A percentile compares a stretch with the other conserved stretches of the same genome.
Evolutionary conservation across 35 echinoderm and acorn worm genomes (phyloP).

Genomic region (Lytechinus pictus): DNA sequence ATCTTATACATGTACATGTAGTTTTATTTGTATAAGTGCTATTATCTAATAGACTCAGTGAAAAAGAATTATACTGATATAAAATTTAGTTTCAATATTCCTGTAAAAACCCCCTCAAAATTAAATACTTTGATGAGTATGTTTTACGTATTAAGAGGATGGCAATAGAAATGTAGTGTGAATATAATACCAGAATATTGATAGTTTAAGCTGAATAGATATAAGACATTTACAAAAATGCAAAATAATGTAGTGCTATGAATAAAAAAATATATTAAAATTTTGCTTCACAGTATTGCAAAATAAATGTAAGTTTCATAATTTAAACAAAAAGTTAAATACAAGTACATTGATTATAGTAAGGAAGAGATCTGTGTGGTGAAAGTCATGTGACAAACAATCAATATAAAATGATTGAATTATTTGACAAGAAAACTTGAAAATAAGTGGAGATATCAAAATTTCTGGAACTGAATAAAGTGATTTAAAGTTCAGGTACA

Average conservation of each 20-base stretch:
- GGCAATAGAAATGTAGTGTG: not conserved
- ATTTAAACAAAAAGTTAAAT: not conserved
- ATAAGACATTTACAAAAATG: too few relatives aligned
- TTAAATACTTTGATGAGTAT: too few relatives aligned
- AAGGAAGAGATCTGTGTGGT: not conserved
- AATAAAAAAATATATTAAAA: not conserved
- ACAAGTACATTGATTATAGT: not conserved
- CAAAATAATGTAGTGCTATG: not conserved
- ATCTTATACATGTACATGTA: too few relatives aligned
- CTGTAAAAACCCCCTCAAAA: too few relatives aligned
- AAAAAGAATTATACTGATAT: too few relatives aligned
- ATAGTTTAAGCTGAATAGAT: not conserved
- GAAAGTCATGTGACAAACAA: not conserved
- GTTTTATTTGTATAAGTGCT: too few relatives aligned
- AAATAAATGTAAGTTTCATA: not conserved
- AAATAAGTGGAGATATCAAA: too few relatives aligned
- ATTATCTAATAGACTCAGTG: too few relatives aligned
- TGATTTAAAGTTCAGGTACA: not conserved
- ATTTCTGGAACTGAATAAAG: not conserved
- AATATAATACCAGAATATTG: not conserved
- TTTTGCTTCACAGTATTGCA: not conserved
- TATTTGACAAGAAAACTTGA: too few relatives aligned
- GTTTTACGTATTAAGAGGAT: too few relatives aligned
- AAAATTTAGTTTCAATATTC: too few relatives aligned
- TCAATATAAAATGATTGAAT: too few relatives aligned